These are phyloP conservation scores for Dendropsophus ebraccatus DNA, from an alignment of 2,113 vertebrate species.

Conservation along the genomic window DNA sequence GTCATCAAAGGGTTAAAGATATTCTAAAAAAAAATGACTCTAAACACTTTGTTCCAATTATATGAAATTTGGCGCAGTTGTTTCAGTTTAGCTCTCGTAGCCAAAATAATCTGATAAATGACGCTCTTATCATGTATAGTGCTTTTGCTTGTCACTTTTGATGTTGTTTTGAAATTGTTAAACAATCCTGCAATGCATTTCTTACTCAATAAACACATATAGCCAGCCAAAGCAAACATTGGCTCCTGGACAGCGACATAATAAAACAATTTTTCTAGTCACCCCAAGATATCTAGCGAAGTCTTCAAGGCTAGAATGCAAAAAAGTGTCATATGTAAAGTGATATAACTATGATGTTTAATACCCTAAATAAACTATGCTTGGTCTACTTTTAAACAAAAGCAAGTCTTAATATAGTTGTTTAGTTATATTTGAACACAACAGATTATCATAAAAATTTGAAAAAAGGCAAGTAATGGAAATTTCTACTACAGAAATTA, in stretches of 20 bases:
- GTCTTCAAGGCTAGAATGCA: slow-evolving; percentile 9
- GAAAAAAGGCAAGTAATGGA: background rate
- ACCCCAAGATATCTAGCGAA: slow-evolving; percentile 29
- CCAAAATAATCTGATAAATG: slow-evolving; percentile 28
- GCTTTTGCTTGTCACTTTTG: slow-evolving; percentile 40
- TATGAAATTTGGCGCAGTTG: slow-evolving; percentile 13
- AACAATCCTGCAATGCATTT: slow-evolving; percentile 41
- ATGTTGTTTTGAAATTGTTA: slow-evolving; percentile 47
- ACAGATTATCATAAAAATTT: background rate
- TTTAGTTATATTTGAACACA: background rate
- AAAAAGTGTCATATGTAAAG: slow-evolving; percentile 20
- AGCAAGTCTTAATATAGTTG: background rate
- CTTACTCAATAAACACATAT: slow-evolving; percentile 33
- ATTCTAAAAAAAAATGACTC: background rate
- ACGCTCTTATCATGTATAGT: slow-evolving; percentile 32
- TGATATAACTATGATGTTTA: slow-evolving; percentile 30
- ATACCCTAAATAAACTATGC: background rate
- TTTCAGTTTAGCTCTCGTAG: background rate
- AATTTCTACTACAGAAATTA: no score
- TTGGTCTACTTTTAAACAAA: background rate
- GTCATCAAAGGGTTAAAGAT: no score
- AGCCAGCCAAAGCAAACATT: slow-evolving; percentile 49
- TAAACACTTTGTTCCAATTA: slow-evolving; percentile 24
- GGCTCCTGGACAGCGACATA: slow-evolving; percentile 41
- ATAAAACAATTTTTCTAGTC: slow-evolving; percentile 28